These are phyloP conservation scores for Stenodema calcarata DNA, from an alignment of 2,888 invertebrate species.

Conservation along the genomic window DNA sequence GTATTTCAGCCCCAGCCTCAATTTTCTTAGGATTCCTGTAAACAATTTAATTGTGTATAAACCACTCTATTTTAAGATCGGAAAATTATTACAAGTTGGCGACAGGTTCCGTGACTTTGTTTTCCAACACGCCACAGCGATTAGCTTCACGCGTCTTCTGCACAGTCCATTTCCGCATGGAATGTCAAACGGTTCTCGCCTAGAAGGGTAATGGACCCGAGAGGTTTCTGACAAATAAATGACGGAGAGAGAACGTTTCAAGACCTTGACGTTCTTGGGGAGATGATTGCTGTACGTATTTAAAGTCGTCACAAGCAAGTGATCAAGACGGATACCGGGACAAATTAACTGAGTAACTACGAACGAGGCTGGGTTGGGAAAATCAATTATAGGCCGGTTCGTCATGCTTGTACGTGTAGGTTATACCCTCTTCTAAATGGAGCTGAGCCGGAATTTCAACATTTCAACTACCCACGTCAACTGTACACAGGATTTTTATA, in stretches of 20 bases:
- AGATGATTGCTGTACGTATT: background rate
- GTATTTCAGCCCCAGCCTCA: too few relatives aligned
- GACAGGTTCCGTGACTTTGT: background rate
- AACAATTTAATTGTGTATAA: too few relatives aligned
- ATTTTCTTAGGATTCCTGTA: too few relatives aligned
- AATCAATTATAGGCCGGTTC: too few relatives aligned
- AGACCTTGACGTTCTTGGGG: background rate
- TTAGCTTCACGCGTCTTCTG: background rate
- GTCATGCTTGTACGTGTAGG: too few relatives aligned
- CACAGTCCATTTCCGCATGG: background rate
- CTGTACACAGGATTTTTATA: too few relatives aligned
- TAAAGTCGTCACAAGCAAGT: background rate
- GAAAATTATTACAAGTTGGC: background rate
- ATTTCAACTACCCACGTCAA: too few relatives aligned
- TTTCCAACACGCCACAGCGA: background rate
- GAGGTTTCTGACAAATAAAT: background rate
- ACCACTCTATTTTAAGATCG: too few relatives aligned
- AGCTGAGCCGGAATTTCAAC: too few relatives aligned
- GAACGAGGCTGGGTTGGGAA: too few relatives aligned
- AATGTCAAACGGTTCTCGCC: background rate
- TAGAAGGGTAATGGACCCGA: background rate
- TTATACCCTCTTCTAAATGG: too few relatives aligned
- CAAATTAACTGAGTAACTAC: too few relatives aligned
- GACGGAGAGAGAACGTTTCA: background rate
- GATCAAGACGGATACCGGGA: background rate